phyloP scores from a whole-genome alignment of 2,797 vertebrate genomes.

The Leuciscus waleckii region DNA sequence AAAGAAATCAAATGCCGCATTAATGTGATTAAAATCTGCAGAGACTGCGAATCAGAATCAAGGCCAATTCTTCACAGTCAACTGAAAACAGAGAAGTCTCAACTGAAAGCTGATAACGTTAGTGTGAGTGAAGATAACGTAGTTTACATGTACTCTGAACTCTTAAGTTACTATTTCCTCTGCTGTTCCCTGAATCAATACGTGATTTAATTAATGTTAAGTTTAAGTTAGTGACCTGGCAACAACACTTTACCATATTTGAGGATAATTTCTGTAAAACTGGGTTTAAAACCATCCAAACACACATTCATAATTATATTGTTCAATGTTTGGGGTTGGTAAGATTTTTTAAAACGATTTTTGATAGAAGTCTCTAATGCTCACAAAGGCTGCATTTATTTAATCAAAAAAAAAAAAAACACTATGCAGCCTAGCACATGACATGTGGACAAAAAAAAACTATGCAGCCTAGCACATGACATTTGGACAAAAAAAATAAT shows the following conservation, averaged over 20 bases:
- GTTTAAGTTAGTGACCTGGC: background rate
- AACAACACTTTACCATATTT: background rate
- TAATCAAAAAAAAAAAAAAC: background rate
- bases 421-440: too few relatives aligned
- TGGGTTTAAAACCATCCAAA: background rate
- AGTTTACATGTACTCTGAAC: background rate
- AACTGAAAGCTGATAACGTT: background rate
- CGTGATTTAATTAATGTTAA: background rate
- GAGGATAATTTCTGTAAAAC: background rate
- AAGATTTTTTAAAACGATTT: background rate
- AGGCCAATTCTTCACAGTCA: background rate
- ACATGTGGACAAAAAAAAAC: too few relatives aligned
- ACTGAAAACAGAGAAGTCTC: constrained; percentile 1
- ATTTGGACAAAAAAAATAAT: too few relatives aligned
- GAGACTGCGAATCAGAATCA: background rate
- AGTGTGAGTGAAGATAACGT: background rate
- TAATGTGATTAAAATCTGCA: background rate
- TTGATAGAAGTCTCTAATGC: background rate
- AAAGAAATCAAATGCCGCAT: background rate
- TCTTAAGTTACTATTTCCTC: background rate
- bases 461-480: too few relatives aligned
- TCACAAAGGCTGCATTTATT: background rate
- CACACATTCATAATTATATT: background rate
- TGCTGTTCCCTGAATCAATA: background rate
- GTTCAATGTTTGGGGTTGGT: background rate